Evolutionary conservation across 2,113 vertebrate genomes (phyloP).

Genomic region (Erythrolamprus reginae): DNA sequence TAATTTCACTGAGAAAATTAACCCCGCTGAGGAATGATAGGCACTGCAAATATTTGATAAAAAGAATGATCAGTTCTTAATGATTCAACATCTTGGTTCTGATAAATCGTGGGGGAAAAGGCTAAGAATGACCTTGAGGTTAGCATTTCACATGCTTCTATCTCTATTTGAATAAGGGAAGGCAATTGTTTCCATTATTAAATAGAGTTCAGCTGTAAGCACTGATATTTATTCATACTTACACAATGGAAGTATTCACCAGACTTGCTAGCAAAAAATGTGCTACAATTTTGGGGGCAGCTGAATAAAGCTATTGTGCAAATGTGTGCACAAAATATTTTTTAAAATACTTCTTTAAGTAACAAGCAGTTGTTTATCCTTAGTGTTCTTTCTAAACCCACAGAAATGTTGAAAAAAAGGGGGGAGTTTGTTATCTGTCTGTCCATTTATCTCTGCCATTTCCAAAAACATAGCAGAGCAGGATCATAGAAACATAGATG

Average conservation of each 20-base stretch:
- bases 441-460: neutral
- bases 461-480: neutral
- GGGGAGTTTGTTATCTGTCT: neutral
- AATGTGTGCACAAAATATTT: conserved; percentile 6
- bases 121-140: neutral
- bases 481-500: too few relatives aligned
- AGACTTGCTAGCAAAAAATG: neutral
- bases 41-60: conserved; percentile 22
- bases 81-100: conserved; percentile 22
- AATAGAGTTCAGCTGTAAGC: conserved; percentile 13
- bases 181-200: neutral
- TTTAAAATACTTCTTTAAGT: neutral
- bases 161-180: neutral
- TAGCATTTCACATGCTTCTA: conserved; percentile 10
- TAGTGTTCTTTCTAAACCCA: neutral
- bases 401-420: neutral
- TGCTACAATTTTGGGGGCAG: neutral
- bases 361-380: neutral
- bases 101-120: conserved; percentile 21
- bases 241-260: conserved; percentile 40
- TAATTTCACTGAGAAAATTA: neutral
- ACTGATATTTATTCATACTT: conserved; percentile 23
- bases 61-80: neutral
- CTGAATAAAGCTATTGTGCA: neutral
- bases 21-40: neutral